Conservation (phyloP, 23 tunicate genomes). For the Oikopleura albicans region DNA sequence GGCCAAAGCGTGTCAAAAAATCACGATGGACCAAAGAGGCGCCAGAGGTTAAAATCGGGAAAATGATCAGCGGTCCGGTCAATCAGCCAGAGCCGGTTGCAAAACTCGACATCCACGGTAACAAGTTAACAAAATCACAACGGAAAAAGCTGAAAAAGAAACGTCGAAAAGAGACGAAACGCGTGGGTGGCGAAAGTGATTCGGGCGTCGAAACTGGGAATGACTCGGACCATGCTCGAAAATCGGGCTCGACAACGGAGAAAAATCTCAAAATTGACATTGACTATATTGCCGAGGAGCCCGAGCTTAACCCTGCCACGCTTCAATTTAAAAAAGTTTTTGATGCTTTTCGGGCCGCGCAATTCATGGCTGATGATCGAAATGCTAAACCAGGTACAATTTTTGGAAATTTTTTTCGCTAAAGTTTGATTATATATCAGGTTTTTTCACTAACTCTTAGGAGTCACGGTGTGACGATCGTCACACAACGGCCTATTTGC, state of each 20-base stretch:
- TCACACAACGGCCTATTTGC: background rate
- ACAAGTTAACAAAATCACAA: background rate
- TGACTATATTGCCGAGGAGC: slow-evolving; percentile 63
- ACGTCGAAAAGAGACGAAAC: background rate
- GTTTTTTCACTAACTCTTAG: background rate
- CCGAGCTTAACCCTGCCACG: slow-evolving; percentile 53
- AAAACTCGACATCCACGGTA: background rate
- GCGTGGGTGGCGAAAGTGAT: background rate
- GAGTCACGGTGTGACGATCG: background rate
- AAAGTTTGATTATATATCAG: background rate
- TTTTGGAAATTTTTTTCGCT: background rate
- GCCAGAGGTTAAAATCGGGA: slow-evolving; percentile 18
- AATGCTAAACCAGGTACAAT: background rate
- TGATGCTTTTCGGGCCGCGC: slow-evolving; percentile 46
- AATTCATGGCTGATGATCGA: slow-evolving; percentile 44
- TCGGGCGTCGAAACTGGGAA: background rate
- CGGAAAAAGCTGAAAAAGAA: slow-evolving; percentile 21
- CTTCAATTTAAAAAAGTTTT: slow-evolving; percentile 67
- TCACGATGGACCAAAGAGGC: background rate
- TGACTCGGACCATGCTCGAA: background rate
- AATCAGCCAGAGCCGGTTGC: background rate
- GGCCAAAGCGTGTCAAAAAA: too few relatives aligned
- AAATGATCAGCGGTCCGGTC: background rate
- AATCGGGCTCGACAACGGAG: background rate
- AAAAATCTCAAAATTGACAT: background rate